Evolutionary conservation across 2,888 invertebrate species (phyloP).

Genomic region (Polyploca ridens): DNA sequence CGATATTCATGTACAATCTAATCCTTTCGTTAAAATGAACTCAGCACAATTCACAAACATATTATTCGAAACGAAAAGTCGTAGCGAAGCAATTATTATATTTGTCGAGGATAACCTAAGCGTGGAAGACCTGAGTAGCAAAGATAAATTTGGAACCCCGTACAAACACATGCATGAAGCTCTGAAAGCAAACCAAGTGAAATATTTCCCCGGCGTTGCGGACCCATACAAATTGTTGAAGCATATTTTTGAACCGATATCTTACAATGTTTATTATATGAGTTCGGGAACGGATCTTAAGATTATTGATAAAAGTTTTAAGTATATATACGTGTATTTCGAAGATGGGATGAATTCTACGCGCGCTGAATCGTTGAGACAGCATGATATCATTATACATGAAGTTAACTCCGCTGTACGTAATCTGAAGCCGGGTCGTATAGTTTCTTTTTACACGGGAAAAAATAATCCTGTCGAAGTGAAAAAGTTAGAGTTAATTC

Average conservation of each 20-base stretch:
- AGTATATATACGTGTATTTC: slow-evolving; percentile 62
- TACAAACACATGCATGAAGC: slow-evolving; percentile 45
- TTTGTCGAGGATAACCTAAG: slow-evolving; percentile 63
- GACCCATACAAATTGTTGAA: slow-evolving; percentile 52
- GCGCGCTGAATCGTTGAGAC: slow-evolving; percentile 39
- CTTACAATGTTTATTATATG: slow-evolving; percentile 46
- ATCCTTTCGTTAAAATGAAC: slow-evolving; percentile 55
- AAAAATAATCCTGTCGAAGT: slow-evolving; percentile 53
- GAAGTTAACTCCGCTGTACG: slow-evolving; percentile 48
- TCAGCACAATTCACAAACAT: slow-evolving; percentile 47
- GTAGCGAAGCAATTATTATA: slow-evolving; percentile 47
- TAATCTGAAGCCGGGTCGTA: slow-evolving; percentile 40
- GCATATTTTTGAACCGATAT: slow-evolving; percentile 39
- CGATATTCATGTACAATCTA: slow-evolving; percentile 34
- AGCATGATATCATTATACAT: slow-evolving; percentile 60
- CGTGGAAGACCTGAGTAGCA: slow-evolving; percentile 58
- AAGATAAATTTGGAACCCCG: slow-evolving; percentile 55
- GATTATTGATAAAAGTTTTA: slow-evolving; percentile 38
- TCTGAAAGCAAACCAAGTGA: slow-evolving; percentile 44
- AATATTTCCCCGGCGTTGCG: slow-evolving; percentile 56
- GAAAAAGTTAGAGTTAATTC: slow-evolving; percentile 29
- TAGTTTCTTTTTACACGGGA: slow-evolving; percentile 67
- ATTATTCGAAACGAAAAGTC: slow-evolving; percentile 41
- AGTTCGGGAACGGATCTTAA: slow-evolving; percentile 38
- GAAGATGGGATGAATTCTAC: slow-evolving; percentile 47